phyloP scores from a whole-genome alignment of 2,888 invertebrate genomes.

The Loripinus fragilis region DNA sequence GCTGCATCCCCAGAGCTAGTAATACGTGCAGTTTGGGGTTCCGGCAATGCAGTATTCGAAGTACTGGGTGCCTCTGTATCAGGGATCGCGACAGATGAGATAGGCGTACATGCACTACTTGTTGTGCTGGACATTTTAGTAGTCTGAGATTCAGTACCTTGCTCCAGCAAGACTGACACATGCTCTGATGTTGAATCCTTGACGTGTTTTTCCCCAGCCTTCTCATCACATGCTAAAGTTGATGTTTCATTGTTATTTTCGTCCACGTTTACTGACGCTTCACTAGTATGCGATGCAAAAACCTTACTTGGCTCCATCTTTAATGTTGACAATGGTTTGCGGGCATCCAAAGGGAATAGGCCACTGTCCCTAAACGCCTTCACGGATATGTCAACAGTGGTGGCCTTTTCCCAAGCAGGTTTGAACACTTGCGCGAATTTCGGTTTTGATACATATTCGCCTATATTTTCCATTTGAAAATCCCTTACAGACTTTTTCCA shows the following conservation, averaged over 20 bases:
- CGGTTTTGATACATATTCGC: slow-evolving; percentile 21
- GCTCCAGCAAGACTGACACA: background rate
- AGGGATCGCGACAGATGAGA: background rate
- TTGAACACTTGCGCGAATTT: background rate
- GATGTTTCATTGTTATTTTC: background rate
- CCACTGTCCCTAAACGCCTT: slow-evolving; percentile 25
- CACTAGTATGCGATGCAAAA: no score
- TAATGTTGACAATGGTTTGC: slow-evolving; percentile 10
- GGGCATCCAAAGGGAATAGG: slow-evolving; percentile 14
- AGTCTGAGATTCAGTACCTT: background rate
- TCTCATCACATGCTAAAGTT: no score
- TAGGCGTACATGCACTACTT: background rate
- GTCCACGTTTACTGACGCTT: background rate
- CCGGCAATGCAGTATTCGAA: background rate
- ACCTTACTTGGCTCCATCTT: slow-evolving; percentile 27
- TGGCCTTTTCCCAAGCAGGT: background rate
- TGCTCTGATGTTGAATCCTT: background rate
- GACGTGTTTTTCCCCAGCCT: background rate
- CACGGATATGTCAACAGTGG: slow-evolving; percentile 30
- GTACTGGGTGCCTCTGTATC: background rate
- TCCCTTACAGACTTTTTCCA: slow-evolving; percentile 18
- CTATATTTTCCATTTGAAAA: slow-evolving; percentile 18
- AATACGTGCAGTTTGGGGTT: background rate
- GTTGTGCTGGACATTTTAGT: no score
- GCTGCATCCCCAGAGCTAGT: background rate